Conservation (phyloP, 2,113 vertebrate species). For the Collichthys lucidus region DNA sequence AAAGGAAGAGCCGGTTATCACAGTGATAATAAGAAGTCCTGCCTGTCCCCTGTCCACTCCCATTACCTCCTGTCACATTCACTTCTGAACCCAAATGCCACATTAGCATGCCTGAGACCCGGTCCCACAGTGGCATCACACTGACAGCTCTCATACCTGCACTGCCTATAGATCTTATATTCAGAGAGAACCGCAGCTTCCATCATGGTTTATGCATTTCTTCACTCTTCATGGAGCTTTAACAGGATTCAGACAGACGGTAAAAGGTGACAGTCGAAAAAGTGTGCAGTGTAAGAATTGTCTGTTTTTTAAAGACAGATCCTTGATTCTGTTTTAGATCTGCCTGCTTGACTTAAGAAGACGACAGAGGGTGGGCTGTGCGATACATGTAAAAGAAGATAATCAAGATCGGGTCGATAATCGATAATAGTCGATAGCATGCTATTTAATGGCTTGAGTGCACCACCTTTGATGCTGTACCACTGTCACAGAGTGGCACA, state of each 20-base stretch:
- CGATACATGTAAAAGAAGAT: neutral
- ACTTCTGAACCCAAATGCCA: slow-evolving; percentile 78
- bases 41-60: slow-evolving; percentile 69
- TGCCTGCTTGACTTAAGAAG: neutral
- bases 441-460: slow-evolving; percentile 29
- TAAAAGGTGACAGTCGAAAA: slow-evolving; percentile 30
- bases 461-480: slow-evolving; percentile 61
- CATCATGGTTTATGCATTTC: slow-evolving; percentile 71
- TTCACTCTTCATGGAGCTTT: slow-evolving; percentile 32
- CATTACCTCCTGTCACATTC: slow-evolving; percentile 73
- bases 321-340: slow-evolving; percentile 4
- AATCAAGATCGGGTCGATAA: neutral
- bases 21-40: slow-evolving; percentile 57
- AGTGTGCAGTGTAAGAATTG: neutral
- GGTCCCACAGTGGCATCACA: slow-evolving; percentile 45
- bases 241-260: slow-evolving; percentile 26
- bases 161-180: slow-evolving; percentile 48
- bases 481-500: slow-evolving; percentile 41
- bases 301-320: slow-evolving; percentile 40
- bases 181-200: slow-evolving; percentile 49
- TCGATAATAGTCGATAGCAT: no score
- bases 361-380: neutral
- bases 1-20: slow-evolving; percentile 53
- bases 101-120: slow-evolving; percentile 78
- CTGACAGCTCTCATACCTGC: slow-evolving; percentile 57